Percentiles rank a stretch among this genome's conserved stretches.
phyloP scores from a whole-genome alignment of 2,113 vertebrate genomes.

The Propithecus coquereli region DNA sequence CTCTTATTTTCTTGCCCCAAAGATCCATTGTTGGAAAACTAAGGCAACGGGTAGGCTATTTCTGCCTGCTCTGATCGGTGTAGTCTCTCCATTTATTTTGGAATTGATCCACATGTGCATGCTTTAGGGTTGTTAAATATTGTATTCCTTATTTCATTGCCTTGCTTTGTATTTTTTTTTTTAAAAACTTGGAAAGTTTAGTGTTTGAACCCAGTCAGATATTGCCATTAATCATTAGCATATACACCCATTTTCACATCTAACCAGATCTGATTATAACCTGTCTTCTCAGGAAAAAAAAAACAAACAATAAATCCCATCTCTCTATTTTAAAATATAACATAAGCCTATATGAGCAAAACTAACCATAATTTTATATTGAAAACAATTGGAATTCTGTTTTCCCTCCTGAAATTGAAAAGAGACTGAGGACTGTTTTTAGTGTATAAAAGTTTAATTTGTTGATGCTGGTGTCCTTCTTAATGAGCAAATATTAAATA shows the following conservation, averaged over 20 bases:
- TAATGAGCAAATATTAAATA: background rate
- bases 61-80: background rate
- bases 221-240: background rate
- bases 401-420: background rate
- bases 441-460: background rate
- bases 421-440: background rate
- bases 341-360: background rate
- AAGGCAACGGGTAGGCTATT: background rate
- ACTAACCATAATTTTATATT: background rate
- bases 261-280: background rate
- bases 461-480: background rate
- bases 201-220: background rate
- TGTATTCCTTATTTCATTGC: background rate
- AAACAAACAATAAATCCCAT: background rate
- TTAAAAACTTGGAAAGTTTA: background rate
- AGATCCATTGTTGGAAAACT: background rate
- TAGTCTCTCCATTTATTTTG: background rate
- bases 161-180: background rate
- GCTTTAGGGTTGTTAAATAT: background rate
- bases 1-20: background rate
- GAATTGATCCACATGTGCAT: background rate
- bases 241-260: background rate
- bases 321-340: slow-evolving; percentile 19
- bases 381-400: background rate
- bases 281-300: background rate